Base-by-base conservation (phyloP, 1,140 invertebrate genomes). In the Drosophila hydei region DNA sequence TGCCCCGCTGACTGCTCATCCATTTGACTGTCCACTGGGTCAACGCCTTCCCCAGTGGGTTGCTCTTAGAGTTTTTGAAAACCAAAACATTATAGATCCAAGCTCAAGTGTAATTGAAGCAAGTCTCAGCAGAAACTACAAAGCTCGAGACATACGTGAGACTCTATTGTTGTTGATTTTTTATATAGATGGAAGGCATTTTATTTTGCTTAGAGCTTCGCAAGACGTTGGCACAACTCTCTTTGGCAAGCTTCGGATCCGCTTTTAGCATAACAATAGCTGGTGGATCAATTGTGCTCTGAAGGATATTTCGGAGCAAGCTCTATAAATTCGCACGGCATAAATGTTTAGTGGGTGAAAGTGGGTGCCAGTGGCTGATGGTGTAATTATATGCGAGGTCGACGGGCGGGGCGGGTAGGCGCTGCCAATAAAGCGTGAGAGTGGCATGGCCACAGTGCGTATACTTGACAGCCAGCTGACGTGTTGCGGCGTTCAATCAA, bases 1-100 rank as follows among this genome's bases (percentile, higher is more conserved):
- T 77, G 77, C 65, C 81, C 71, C 74, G 69, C 75, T 77, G 77
- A 87, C 81, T 85, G 81, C 67, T 85, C 81, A 81, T 87, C 81
- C 70, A 87, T 87, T 85, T 77, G 83, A 72, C 67, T 81, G 81
- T 33, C 40, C 55, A 56, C 16, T 59, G 58, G 42, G 61, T 52
- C 54, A 51, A 63, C 67, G 42, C 67, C 59, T 45, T 47, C 51
- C 40, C 12, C 38, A 25, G 69, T 52, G 73, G 69, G 69, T n/a
- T 8, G 62, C 14, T 18, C 14, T 7, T 38, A 12, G 27, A 52
- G 52, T 72, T 47, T 9, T 1, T 1, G 4, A 0, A 36, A 12
- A 36, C 7, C 9, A 12, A 5, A 1, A n/a, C n/a, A n/a, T n/a
- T n/a, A n/a, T n/a, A n/a, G n/a, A n/a, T n/a, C n/a, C n/a, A n/a